Evolutionary conservation across 1,140 invertebrate genomes (phyloP), one percentile per base, ranked within the genome.

Genomic region (Caenorhabditis briggsae): DNA sequence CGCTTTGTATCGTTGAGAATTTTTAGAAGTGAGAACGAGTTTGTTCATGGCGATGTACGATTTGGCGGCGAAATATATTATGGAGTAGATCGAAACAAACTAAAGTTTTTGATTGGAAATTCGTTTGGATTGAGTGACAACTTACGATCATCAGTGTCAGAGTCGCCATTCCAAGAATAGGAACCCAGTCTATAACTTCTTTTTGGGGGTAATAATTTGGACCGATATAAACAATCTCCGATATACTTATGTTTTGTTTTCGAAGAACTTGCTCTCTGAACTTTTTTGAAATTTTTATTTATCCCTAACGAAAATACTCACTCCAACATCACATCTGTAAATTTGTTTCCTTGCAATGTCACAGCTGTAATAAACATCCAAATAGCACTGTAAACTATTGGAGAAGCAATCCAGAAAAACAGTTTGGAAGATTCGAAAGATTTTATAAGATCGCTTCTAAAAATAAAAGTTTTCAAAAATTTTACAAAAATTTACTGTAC

Each of bases 31-130:
- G 20, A 64, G 25, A 1, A 64, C 59, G 23, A 64, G 33, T 64
- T 64, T 64, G 16, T 64, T 64, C 59, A 64, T 64, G 25, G 59
- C 59, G n/a, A 64, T 41, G 25, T 64, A 64, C 11, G 59, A 64
- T 33, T 64, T 64, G 0, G 25, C 59, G 8, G 59, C 59, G 2
- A 64, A 64, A 33, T 64, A 64, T 2, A 64, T 64, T 9, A 64
- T 64, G 9, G 59, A 64, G 25, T 41, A 64, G 5, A 64, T 25
- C 5, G 59, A 64, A n/a, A 11, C 59, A 33, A 64, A 64, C 59
- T 64, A 23, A 33, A 64, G n/a, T n/a, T 59, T n/a, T 8, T 41
- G 59, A 12, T 64, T 41, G 12, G 3, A 14, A 33, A 9, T 33
- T 33, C 1, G 9, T 25, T 59, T 20, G 5, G 12, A 33, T 8